These are phyloP conservation scores for Coptodon bakossiorum DNA, from an alignment of 2,113 vertebrate genomes.

Conservation along the genomic window DNA sequence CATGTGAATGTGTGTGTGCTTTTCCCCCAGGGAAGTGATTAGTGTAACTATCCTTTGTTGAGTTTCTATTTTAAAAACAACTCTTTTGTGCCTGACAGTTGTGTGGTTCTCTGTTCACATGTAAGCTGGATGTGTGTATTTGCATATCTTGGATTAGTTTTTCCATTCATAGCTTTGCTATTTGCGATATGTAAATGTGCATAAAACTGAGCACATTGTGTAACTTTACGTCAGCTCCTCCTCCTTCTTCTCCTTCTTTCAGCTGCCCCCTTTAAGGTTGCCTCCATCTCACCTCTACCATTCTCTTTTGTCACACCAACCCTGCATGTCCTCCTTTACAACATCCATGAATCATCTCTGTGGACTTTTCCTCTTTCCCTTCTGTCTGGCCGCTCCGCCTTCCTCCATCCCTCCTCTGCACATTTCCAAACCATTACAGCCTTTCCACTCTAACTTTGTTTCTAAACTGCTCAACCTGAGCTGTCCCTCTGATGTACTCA, in stretches of 20 bases:
- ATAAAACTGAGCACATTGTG: neutral
- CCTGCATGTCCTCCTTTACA: neutral
- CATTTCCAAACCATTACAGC: neutral
- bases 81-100: neutral
- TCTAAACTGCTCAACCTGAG: neutral
- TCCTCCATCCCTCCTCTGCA: neutral
- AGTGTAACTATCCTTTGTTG: constrained; percentile 25
- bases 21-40: constrained; percentile 31
- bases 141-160: neutral
- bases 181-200: neutral
- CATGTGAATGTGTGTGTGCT: neutral
- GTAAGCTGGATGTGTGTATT: neutral
- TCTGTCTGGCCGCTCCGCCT: neutral
- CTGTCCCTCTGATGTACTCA: neutral
- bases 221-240: neutral
- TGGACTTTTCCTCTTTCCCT: neutral
- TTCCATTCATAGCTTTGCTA: neutral
- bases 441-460: neutral
- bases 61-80: constrained; percentile 16
- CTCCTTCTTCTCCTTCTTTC: neutral
- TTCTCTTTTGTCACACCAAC: neutral
- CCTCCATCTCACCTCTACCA: neutral
- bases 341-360: neutral
- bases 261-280: neutral
- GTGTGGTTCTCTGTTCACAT: neutral